Percentiles rank a stretch among this genome's conserved stretches.
Conservation (phyloP, 2,113 vertebrate genomes). For the Theristicus caerulescens region DNA sequence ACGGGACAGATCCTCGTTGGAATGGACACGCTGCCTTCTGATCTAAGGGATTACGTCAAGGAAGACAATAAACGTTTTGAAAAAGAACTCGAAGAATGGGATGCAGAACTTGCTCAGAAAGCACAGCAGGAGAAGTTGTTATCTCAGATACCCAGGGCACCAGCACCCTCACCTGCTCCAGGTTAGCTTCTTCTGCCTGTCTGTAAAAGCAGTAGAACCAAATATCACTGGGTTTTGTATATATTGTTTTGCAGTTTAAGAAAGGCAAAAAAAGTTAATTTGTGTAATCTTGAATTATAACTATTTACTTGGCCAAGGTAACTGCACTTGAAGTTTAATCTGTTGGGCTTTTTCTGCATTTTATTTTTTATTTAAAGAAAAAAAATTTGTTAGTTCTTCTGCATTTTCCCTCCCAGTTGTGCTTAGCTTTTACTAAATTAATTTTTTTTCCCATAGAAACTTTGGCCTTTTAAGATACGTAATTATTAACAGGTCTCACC, state of each 20-base stretch:
- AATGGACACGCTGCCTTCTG: conserved; percentile 91
- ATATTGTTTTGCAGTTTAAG: not conserved
- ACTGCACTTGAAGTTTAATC: not conserved
- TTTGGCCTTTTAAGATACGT: not conserved
- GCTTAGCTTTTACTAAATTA: not conserved
- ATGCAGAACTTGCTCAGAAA: conserved; percentile 84
- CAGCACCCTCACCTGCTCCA: conserved; percentile 75
- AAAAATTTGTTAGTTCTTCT: not conserved
- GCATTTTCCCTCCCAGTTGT: not conserved
- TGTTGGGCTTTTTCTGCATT: not conserved
- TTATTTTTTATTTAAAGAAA: not conserved
- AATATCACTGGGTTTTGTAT: not conserved
- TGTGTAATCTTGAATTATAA: not conserved
- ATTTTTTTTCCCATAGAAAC: not conserved
- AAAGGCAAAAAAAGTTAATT: not conserved
- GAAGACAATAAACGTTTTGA: conserved; percentile 92
- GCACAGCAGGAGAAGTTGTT: conserved; percentile 89
- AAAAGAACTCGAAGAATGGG: conserved; percentile 93
- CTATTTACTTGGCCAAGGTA: not conserved
- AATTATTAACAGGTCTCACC: not conserved
- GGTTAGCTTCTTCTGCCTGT: conserved; percentile 60
- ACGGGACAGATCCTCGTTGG: conserved; percentile 90
- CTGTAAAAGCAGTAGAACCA: not conserved
- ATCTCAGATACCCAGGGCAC: conserved; percentile 71
- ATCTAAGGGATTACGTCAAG: conserved; percentile 91